Percentiles rank a stretch among this genome's conserved stretches.
phyloP scores from a whole-genome alignment of 2,797 vertebrate genomes.

The Diglossa cyanea region DNA sequence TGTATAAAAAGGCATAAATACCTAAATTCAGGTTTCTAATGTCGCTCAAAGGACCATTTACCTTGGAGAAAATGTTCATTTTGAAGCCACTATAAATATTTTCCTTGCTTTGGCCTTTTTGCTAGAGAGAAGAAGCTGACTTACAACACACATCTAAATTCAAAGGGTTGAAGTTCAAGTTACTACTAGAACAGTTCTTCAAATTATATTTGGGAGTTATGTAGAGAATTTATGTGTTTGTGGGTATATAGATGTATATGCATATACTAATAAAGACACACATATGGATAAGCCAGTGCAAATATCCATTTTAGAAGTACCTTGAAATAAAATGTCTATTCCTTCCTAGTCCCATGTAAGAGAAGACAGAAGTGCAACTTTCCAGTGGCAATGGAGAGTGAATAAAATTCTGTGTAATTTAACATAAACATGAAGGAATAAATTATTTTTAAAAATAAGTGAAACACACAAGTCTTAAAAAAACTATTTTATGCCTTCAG shows the following conservation, averaged over 20 bases:
- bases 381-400: not conserved
- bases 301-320: not conserved
- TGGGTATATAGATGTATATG: fast-evolving
- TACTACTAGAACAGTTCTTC: not conserved
- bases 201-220: not conserved
- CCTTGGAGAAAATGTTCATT: not conserved
- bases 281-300: not conserved
- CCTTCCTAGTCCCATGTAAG: not conserved
- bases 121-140: not conserved
- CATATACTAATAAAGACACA: not conserved
- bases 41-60: not conserved
- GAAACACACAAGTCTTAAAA: not conserved
- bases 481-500: not conserved
- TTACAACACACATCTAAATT: not conserved
- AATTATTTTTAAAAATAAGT: not conserved
- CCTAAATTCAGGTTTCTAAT: not conserved
- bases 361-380: not conserved
- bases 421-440: not conserved
- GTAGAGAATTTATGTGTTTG: not conserved
- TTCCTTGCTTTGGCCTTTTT: not conserved
- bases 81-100: not conserved
- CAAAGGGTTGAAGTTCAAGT: not conserved
- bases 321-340: not conserved
- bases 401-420: not conserved
- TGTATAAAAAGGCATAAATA: not conserved